phyloP scores from a whole-genome alignment of 2,888 invertebrate genomes.

The Exocentrus adspersus region DNA sequence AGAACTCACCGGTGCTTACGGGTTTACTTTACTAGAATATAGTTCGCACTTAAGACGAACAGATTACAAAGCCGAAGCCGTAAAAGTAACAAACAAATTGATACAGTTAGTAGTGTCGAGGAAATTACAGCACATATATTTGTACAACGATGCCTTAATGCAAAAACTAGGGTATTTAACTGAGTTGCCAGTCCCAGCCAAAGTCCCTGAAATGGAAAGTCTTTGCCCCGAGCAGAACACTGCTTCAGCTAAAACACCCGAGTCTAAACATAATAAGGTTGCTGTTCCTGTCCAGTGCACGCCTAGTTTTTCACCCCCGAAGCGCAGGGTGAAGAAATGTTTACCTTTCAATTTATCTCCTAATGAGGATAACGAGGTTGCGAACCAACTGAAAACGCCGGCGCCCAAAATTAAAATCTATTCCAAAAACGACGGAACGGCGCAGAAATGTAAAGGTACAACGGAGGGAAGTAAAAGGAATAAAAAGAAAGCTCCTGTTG shows the following conservation, averaged over 20 bases:
- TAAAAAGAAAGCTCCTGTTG: not conserved
- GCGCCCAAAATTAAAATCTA: slow-evolving; percentile 31
- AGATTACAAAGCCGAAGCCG: slow-evolving; percentile 37
- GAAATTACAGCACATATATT: slow-evolving; percentile 41
- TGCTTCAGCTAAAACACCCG: slow-evolving; percentile 36
- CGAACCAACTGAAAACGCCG: slow-evolving; percentile 9
- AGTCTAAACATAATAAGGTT: slow-evolving; percentile 34
- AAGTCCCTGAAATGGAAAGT: not conserved
- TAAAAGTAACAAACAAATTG: slow-evolving; percentile 40
- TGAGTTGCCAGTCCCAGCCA: slow-evolving; percentile 5
- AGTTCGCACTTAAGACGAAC: slow-evolving; percentile 41
- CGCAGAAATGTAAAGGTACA: not conserved
- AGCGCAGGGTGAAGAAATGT: slow-evolving; percentile 28
- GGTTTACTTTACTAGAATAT: slow-evolving; percentile 45
- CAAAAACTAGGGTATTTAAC: slow-evolving; percentile 44
- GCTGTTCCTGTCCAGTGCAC: slow-evolving; percentile 26
- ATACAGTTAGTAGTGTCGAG: slow-evolving; percentile 37
- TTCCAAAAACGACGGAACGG: slow-evolving; percentile 3
- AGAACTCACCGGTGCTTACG: slow-evolving; percentile 38
- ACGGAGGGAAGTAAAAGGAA: not conserved
- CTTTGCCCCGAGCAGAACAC: not conserved
- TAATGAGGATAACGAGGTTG: not conserved
- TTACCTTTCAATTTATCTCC: slow-evolving; percentile 31
- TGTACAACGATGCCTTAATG: slow-evolving; percentile 47
- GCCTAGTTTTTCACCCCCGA: slow-evolving; percentile 21